Conservation (phyloP, 2,113 vertebrate genomes). For the Scomber scombrus region DNA sequence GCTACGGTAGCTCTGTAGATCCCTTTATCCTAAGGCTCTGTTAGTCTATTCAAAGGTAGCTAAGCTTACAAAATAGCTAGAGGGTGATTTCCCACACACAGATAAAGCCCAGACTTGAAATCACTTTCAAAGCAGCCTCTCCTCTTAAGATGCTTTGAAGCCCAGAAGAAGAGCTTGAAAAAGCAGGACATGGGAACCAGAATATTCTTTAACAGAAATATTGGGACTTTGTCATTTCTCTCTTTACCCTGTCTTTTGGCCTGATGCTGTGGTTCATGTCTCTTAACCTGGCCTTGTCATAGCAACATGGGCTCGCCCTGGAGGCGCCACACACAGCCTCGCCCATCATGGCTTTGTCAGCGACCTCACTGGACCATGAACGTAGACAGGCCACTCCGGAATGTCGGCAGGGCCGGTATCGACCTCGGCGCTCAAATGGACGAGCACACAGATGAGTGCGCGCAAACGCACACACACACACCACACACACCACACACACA, state of each 20-base stretch:
- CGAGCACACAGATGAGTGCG: slow-evolving; percentile 54
- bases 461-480: slow-evolving; percentile 46
- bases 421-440: slow-evolving; percentile 71
- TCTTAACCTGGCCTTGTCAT: slow-evolving; percentile 39
- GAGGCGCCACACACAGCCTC: slow-evolving; percentile 75
- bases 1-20: slow-evolving; percentile 63
- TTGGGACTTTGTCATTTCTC: slow-evolving; percentile 41
- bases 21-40: slow-evolving; percentile 75
- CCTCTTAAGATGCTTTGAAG: slow-evolving; percentile 78
- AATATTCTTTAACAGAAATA: slow-evolving; percentile 55
- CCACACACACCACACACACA: slow-evolving; percentile 1
- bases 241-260: slow-evolving; percentile 27
- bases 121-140: slow-evolving; percentile 79
- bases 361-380: slow-evolving; percentile 82
- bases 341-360: slow-evolving; percentile 77
- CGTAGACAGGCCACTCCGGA: slow-evolving; percentile 76
- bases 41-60: slow-evolving; percentile 79
- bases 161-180: slow-evolving; percentile 61
- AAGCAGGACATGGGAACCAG: slow-evolving; percentile 48
- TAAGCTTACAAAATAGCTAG: slow-evolving; percentile 80
- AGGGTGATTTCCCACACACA: slow-evolving; percentile 80
- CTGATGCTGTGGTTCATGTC: slow-evolving; percentile 41
- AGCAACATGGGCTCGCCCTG: slow-evolving; percentile 50
- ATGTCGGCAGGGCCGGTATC: slow-evolving; percentile 73
- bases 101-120: slow-evolving; percentile 79